Evolutionary conservation across 1,140 invertebrate genomes (phyloP), one percentile per base, ranked within the genome.

Genomic region (Drosophila nigromelanica): DNA sequence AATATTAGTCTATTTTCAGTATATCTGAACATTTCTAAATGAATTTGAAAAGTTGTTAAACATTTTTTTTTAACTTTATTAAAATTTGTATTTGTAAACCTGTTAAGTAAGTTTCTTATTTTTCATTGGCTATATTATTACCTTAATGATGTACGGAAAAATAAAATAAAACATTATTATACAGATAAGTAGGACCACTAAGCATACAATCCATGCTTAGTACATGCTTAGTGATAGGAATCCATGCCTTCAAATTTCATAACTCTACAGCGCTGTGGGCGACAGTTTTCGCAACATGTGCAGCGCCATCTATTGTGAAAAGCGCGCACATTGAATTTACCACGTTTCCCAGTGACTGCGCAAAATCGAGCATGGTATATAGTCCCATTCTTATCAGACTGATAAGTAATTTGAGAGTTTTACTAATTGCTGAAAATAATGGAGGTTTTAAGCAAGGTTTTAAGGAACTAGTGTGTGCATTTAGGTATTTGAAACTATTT

Each of bases 241-340:
- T 18, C 27, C 27, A 6, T 27, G 27, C 27, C 27, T 5, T 27
- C 5, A 27, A 27, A 27, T 27, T 27, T 40, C 12, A 3, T 10
- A 37, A 48, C 11, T 40, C 2, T 54, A 45, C 21, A 43, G 72
- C 67, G 67, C 72, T 63, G 0, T 27, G 15, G 30, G 67, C 72
- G 80, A 47, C 61, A 64, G 11, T 52, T 51, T 55, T 4, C 15
- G 76, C 27, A 86, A 69, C 47, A 27, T 42, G 5, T 6, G 7
- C 4, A 61, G 70, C 81, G 81, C 81, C 81, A 80, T 61, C 81
- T 86, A 30, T 74, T 48, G 78, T 21, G 15, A n/a, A 67, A 56
- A 7, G 21, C 59, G 2, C 6, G 40, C 40, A 77, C 21, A 48
- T 10, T 18, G 6, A n/a, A 0, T 8, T 45, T 24, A 27, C 5